Conservation (phyloP, 2,888 invertebrate species). For the Heterodera filipjevi region DNA sequence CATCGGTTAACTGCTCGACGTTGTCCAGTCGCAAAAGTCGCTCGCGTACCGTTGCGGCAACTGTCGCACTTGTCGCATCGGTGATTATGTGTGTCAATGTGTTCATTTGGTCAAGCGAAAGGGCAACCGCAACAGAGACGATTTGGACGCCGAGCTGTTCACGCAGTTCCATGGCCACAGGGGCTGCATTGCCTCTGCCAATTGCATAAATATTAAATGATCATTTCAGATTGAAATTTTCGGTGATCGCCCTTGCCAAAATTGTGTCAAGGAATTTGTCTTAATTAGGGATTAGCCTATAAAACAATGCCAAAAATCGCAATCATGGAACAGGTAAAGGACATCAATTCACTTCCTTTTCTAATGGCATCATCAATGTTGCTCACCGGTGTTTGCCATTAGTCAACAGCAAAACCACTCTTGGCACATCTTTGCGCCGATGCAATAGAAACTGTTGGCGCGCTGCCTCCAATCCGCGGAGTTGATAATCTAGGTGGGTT, state of each 20-base stretch:
- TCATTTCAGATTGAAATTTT: no score
- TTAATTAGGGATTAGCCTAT: no score
- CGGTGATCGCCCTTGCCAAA: no score
- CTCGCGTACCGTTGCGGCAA: slow-evolving; percentile 7
- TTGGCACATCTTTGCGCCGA: slow-evolving; percentile 53
- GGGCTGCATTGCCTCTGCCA: slow-evolving; percentile 61
- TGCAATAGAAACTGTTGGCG: slow-evolving; percentile 62
- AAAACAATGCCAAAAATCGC: no score
- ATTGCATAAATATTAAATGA: no score
- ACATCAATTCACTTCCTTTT: no score
- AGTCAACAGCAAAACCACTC: slow-evolving; percentile 60
- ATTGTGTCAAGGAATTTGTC: no score
- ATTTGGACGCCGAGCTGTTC: slow-evolving; percentile 56
- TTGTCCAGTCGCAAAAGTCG: slow-evolving; percentile 40
- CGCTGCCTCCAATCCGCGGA: slow-evolving; percentile 62
- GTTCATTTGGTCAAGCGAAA: slow-evolving; percentile 49
- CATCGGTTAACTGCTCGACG: slow-evolving; percentile 45
- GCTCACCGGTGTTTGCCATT: slow-evolving; percentile 57
- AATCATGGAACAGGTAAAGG: no score
- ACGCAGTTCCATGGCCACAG: slow-evolving; percentile 58
- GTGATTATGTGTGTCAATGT: slow-evolving; percentile 55
- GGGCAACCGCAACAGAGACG: slow-evolving; percentile 57
- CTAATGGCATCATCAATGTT: no score
- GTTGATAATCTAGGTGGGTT: no score
- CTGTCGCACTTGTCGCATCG: slow-evolving; percentile 27